phyloP scores from a whole-genome alignment of 1,140 invertebrate species.

The Idris sp. region DNA sequence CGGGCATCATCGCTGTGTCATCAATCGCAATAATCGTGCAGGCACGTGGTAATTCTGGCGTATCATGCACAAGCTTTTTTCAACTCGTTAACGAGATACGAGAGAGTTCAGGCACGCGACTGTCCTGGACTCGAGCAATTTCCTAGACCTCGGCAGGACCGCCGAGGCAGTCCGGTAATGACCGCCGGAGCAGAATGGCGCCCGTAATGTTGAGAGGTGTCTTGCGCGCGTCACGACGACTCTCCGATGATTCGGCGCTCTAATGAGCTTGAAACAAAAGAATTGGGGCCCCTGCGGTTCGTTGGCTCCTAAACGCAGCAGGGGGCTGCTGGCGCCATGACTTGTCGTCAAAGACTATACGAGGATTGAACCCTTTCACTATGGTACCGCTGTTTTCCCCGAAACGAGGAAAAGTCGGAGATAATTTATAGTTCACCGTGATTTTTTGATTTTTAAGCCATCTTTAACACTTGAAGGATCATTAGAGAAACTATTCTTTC shows the following conservation, averaged over 20 bases:
- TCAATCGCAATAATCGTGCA: constrained; percentile 40
- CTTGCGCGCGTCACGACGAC: constrained; percentile 49
- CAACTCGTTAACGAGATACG: constrained; percentile 47
- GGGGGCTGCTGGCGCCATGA: constrained; percentile 77
- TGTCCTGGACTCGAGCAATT: constrained; percentile 44
- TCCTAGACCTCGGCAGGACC: constrained; percentile 28
- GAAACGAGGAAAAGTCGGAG: too few relatives aligned
- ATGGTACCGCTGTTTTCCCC: too few relatives aligned
- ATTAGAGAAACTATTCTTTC: too few relatives aligned
- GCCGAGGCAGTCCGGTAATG: constrained; percentile 33
- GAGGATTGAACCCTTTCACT: too few relatives aligned
- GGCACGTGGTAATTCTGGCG: constrained; percentile 50
- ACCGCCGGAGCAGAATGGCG: constrained; percentile 30
- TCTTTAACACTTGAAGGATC: too few relatives aligned
- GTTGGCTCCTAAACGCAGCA: constrained; percentile 63
- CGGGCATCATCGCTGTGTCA: constrained; percentile 27
- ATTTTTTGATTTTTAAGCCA: too few relatives aligned
- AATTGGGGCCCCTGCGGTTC: constrained; percentile 70
- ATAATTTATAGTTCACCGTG: too few relatives aligned
- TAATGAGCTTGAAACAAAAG: constrained; percentile 79
- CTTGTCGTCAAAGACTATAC: constrained; percentile 79
- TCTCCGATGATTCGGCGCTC: constrained; percentile 65
- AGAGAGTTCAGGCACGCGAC: constrained; percentile 57
- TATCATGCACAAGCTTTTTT: too few relatives aligned
- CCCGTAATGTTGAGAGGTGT: constrained; percentile 49